These are phyloP conservation scores for Bradypus variegatus DNA, from an alignment of 2,797 vertebrate species.

Conservation along the genomic window DNA sequence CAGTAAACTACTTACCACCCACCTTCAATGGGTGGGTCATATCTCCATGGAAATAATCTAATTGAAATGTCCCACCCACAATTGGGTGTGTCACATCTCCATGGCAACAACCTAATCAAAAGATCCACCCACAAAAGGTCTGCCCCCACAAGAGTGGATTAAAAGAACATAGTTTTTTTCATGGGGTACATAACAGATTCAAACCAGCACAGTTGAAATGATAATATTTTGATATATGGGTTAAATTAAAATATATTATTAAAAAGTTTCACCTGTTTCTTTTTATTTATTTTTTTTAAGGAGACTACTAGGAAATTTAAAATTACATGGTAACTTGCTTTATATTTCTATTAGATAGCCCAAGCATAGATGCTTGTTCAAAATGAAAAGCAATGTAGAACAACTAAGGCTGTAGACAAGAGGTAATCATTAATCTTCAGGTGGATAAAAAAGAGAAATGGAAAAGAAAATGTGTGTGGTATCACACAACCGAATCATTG, in stretches of 20 bases:
- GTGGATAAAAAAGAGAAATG: background rate
- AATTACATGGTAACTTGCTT: background rate
- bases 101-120: too few species aligned
- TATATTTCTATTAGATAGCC: background rate
- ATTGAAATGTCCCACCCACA: too few species aligned
- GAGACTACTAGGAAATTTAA: background rate
- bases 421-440: background rate
- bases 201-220: too few species aligned
- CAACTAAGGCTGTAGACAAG: background rate
- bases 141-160: too few species aligned
- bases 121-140: too few species aligned
- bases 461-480: background rate
- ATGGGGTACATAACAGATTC: too few species aligned
- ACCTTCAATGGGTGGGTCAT: too few species aligned
- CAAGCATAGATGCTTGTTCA: background rate
- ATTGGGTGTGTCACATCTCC: too few species aligned
- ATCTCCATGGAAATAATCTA: too few species aligned
- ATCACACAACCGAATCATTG: background rate
- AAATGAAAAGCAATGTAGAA: background rate
- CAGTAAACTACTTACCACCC: too few species aligned
- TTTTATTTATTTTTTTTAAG: background rate
- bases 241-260: constrained; percentile 1
- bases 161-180: too few species aligned
- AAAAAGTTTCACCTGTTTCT: background rate
- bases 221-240: background rate